Percentiles rank a stretch among this genome's conserved stretches.
phyloP scores from a whole-genome alignment of 2,113 vertebrate species.

The Podarcis muralis region DNA sequence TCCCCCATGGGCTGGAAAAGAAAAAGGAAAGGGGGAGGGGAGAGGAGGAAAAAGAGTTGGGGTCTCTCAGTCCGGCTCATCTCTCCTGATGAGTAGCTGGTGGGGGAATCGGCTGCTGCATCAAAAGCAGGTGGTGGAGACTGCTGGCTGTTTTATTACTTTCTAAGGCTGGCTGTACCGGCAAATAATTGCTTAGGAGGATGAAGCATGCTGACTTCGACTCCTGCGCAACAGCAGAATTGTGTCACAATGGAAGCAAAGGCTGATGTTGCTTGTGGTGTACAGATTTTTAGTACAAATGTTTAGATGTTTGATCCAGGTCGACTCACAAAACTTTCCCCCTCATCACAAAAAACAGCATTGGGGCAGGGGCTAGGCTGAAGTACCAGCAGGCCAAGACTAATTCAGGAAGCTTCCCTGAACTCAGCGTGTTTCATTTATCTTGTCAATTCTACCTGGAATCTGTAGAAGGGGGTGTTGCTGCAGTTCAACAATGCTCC shows the following conservation, averaged over 20 bases:
- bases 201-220: background rate
- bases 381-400: background rate
- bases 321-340: background rate
- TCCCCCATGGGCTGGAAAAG: slow-evolving; percentile 16
- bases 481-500: background rate
- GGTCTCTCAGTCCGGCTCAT: slow-evolving; percentile 6
- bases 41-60: background rate
- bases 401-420: background rate
- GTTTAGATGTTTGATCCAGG: background rate
- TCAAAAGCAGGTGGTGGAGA: slow-evolving; percentile 12
- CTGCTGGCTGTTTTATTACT: slow-evolving; percentile 20
- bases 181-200: slow-evolving; percentile 5
- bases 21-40: background rate
- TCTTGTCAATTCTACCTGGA: background rate
- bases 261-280: background rate
- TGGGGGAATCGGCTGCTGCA: background rate
- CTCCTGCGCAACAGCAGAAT: background rate
- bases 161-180: background rate
- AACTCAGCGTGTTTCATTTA: background rate
- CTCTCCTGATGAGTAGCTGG: background rate
- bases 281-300: background rate
- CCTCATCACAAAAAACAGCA: background rate
- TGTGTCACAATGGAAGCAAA: background rate
- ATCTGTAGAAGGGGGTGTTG: background rate
- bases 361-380: too few species aligned